phyloP scores from a whole-genome alignment of 2,113 vertebrate species.

The Theropithecus gelada region DNA sequence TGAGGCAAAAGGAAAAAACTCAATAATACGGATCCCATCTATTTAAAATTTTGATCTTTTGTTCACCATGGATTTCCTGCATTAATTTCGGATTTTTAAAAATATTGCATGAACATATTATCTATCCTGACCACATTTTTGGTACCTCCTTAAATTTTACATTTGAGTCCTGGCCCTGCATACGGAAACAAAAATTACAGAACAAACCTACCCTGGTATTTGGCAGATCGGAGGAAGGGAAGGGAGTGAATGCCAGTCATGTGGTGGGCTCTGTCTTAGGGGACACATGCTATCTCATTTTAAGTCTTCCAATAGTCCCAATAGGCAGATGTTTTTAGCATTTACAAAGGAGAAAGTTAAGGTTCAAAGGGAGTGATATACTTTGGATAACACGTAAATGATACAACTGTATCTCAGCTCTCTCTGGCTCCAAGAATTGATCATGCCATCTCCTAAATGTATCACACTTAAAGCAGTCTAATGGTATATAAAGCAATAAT shows the following conservation, averaged over 20 bases:
- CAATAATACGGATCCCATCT: neutral
- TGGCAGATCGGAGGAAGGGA: neutral
- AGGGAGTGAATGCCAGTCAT: neutral
- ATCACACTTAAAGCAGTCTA: neutral
- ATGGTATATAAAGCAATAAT: neutral
- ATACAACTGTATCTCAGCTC: neutral
- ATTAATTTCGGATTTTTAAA: neutral
- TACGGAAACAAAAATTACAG: neutral
- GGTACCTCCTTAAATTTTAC: neutral
- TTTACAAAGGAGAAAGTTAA: neutral
- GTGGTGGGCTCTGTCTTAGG: neutral
- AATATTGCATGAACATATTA: neutral
- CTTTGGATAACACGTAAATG: neutral
- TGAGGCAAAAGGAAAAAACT: neutral
- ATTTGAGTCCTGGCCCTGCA: neutral
- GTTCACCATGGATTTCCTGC: neutral
- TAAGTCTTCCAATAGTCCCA: neutral
- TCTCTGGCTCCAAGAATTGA: neutral
- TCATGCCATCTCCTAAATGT: neutral
- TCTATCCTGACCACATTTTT: neutral
- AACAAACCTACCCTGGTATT: neutral
- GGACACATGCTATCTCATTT: neutral
- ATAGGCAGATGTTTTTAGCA: neutral
- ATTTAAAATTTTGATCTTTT: neutral
- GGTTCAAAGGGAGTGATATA: neutral